These are phyloP conservation scores for Coleophora deauratella DNA, from an alignment of 2,888 invertebrate genomes.

Conservation along the genomic window DNA sequence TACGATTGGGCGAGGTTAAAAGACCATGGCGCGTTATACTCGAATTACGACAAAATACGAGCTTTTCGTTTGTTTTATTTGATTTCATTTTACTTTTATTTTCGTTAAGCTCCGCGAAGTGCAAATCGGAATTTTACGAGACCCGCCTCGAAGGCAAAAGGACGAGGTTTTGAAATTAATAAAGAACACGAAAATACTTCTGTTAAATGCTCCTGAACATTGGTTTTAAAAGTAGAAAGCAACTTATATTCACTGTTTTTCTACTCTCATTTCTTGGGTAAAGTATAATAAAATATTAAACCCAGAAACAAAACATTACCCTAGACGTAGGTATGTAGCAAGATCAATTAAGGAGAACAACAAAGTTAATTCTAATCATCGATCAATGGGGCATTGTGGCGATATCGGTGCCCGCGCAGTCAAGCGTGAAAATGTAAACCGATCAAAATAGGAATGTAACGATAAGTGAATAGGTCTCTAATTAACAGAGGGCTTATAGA, in stretches of 20 bases:
- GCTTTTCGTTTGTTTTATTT: slow-evolving; percentile 17
- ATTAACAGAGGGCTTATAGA: slow-evolving; percentile 56
- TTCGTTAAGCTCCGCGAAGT: slow-evolving; percentile 15
- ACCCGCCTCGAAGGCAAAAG: slow-evolving; percentile 9
- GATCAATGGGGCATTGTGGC: slow-evolving; percentile 40
- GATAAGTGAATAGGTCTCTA: slow-evolving; percentile 63
- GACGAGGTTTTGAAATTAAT: no score
- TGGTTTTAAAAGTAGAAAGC: no score
- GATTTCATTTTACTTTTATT: slow-evolving; percentile 15
- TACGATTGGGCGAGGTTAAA: slow-evolving; percentile 47
- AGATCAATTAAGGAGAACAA: not conserved
- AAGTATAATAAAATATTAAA: no score
- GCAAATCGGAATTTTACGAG: slow-evolving; percentile 20
- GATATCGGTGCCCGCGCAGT: slow-evolving; percentile 35
- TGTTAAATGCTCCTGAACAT: no score
- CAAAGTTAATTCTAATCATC: slow-evolving; percentile 30
- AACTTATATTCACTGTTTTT: no score
- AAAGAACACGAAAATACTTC: no score
- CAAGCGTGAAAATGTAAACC: slow-evolving; percentile 49
- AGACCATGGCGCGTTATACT: slow-evolving; percentile 32
- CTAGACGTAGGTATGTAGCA: not conserved
- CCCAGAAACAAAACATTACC: no score
- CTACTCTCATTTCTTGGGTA: no score
- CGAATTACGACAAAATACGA: slow-evolving; percentile 31
- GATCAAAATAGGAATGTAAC: slow-evolving; percentile 52